These are phyloP conservation scores for Tetrax tetrax DNA, from an alignment of 2,113 vertebrate genomes.

Conservation along the genomic window DNA sequence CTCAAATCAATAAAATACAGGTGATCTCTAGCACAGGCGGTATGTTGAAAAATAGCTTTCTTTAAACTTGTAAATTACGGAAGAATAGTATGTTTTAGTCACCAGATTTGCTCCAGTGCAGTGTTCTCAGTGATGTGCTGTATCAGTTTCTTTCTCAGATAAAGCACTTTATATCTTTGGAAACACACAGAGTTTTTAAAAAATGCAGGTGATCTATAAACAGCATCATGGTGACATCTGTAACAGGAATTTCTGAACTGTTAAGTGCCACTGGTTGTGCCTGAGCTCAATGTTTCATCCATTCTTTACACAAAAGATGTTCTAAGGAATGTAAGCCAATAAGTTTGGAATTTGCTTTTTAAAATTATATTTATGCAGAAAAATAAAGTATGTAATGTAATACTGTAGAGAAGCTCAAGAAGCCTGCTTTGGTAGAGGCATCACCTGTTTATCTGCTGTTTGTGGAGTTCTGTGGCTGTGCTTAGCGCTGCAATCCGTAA, in stretches of 20 bases:
- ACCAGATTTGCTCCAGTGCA: background rate
- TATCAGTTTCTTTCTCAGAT: background rate
- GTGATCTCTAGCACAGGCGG: background rate
- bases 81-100: background rate
- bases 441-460: background rate
- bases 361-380: background rate
- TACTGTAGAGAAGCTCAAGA: background rate
- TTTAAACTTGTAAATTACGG: background rate
- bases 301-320: background rate
- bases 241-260: background rate
- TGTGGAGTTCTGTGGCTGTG: background rate
- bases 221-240: rapidly evolving
- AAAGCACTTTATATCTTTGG: background rate
- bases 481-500: background rate
- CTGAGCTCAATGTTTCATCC: background rate
- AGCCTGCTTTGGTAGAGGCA: background rate
- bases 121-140: background rate
- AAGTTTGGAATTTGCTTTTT: background rate
- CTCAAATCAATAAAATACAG: background rate
- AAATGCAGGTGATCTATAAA: background rate
- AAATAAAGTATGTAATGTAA: background rate
- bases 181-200: background rate
- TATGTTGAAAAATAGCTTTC: background rate
- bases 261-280: background rate
- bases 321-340: background rate